Evolutionary conservation across 1,140 invertebrate species (phyloP).

Genomic region (Octopus sinensis): DNA sequence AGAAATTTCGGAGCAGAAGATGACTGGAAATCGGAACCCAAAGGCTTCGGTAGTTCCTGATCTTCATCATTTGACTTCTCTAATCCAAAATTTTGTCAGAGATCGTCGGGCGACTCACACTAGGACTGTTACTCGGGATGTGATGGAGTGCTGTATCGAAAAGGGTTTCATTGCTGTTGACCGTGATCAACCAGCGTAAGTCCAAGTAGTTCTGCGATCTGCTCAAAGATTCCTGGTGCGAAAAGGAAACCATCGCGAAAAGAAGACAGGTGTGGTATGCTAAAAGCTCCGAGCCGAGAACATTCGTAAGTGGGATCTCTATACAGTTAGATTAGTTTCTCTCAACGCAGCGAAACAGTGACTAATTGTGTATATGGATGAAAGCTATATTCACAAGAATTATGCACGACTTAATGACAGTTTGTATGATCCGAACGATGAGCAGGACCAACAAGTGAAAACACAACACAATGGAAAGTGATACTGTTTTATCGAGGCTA

Average conservation of each 20-base stretch:
- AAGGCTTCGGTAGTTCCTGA: no score
- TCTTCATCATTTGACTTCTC: neutral
- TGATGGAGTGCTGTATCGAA: neutral
- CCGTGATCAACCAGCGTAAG: neutral
- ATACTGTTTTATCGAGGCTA: neutral
- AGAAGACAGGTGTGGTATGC: neutral
- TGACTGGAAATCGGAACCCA: no score
- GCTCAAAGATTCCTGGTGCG: neutral
- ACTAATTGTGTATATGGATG: neutral
- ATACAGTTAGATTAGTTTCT: neutral
- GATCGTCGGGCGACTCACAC: neutral
- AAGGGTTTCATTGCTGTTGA: neutral
- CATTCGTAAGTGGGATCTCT: neutral
- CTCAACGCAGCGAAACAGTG: neutral
- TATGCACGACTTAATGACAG: neutral
- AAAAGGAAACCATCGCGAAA: neutral
- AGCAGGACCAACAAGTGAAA: neutral
- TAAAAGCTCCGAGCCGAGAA: neutral
- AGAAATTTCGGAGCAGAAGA: no score
- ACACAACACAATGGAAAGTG: neutral
- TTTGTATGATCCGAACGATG: neutral
- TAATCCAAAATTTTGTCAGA: neutral
- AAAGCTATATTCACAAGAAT: neutral
- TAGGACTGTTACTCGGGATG: neutral
- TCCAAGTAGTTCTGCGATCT: neutral